phyloP scores from a whole-genome alignment of 1,140 invertebrate species.

The Zaprionus camerounensis region DNA sequence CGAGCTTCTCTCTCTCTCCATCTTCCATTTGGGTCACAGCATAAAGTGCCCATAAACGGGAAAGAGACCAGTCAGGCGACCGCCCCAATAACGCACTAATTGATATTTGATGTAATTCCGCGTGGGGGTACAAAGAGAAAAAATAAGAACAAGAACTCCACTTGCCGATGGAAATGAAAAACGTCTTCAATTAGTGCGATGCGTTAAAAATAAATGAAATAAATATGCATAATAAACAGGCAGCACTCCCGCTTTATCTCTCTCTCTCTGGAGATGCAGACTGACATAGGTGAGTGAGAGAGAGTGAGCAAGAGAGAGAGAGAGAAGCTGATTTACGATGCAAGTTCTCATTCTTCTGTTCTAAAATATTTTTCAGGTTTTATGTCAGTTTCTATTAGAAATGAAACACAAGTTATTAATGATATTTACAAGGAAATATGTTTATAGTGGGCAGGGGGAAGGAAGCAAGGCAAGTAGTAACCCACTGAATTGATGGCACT shows the following conservation, averaged over 20 bases:
- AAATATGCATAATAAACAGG: conserved; percentile 36
- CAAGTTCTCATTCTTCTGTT: conserved; percentile 8
- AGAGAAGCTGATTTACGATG: conserved; percentile 28
- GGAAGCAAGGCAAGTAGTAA: not conserved
- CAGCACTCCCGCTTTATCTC: not conserved
- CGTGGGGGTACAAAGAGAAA: conserved; percentile 4
- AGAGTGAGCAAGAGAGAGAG: too few species aligned
- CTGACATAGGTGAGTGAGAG: not conserved
- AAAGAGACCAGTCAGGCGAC: conserved; percentile 11
- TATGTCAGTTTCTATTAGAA: conserved; percentile 56
- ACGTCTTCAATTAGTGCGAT: conserved; percentile 43
- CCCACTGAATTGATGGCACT: conserved; percentile 10
- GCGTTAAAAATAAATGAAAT: conserved; percentile 41
- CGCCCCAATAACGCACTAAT: conserved; percentile 60
- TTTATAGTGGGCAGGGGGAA: not conserved
- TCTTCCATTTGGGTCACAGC: conserved; percentile 54
- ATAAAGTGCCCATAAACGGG: conserved; percentile 59
- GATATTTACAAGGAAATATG: conserved; percentile 4
- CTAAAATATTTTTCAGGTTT: conserved; percentile 53
- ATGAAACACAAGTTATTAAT: conserved; percentile 45
- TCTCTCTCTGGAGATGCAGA: not conserved
- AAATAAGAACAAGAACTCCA: conserved; percentile 15
- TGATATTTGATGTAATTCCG: conserved; percentile 71
- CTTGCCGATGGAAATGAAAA: conserved; percentile 38
- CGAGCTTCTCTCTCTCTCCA: not conserved